Evolutionary conservation across 2,113 vertebrate species (phyloP).

Genomic region (Gambusia holbrooki): DNA sequence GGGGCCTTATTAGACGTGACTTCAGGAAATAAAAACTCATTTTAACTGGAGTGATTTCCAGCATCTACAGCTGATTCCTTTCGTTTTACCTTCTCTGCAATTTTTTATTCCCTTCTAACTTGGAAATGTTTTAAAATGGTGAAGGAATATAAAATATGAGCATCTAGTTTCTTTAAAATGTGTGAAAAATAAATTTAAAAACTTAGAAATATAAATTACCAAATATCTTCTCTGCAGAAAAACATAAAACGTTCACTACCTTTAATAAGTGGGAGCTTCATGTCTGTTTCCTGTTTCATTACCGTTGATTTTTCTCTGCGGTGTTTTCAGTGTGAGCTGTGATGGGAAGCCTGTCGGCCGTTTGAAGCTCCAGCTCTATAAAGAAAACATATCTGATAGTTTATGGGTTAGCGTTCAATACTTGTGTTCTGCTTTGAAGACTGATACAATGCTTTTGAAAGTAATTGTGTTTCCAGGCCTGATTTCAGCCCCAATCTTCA

Average conservation of each 20-base stretch:
- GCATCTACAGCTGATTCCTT: too few species aligned
- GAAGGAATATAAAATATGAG: too few species aligned
- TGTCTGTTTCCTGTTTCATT: neutral
- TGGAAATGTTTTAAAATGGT: too few species aligned
- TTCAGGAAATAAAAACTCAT: too few species aligned
- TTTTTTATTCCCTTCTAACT: too few species aligned
- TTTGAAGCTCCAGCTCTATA: neutral
- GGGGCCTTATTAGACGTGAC: too few species aligned
- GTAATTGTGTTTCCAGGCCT: neutral
- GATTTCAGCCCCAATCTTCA: neutral
- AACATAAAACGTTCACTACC: neutral
- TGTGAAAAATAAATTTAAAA: neutral
- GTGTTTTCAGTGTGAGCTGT: neutral
- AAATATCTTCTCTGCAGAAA: neutral
- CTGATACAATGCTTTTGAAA: neutral
- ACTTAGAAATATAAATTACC: neutral
- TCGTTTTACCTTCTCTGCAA: too few species aligned
- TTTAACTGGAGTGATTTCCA: too few species aligned
- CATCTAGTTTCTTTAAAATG: neutral
- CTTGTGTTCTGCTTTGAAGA: neutral
- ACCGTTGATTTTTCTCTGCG: neutral
- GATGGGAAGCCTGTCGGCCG: neutral
- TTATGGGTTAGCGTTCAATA: neutral
- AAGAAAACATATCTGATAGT: neutral
- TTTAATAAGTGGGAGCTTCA: neutral